phyloP scores from a whole-genome alignment of 30 jellyfish, hydroid and myxozoan genomes.

The Pelagia noctiluca region DNA sequence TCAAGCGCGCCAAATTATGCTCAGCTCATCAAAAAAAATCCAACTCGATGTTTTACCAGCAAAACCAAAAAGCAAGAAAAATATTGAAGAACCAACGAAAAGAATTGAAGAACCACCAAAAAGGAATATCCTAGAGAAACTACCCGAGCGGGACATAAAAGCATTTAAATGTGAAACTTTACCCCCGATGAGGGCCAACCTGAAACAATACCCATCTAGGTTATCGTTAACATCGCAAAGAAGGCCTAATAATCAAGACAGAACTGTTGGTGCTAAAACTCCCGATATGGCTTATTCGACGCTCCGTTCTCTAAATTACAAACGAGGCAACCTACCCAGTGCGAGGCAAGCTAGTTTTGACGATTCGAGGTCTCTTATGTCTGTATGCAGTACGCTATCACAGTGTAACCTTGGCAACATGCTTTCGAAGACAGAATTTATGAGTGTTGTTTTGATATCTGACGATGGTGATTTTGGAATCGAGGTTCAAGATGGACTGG shows the following conservation, averaged over 20 bases:
- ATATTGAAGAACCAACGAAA: not conserved
- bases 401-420: conserved; percentile 72
- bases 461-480: conserved; percentile 68
- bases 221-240: conserved; percentile 51
- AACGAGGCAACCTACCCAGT: conserved; percentile 30
- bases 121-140: not conserved
- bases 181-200: not conserved
- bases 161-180: not conserved
- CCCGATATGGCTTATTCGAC: conserved; percentile 40
- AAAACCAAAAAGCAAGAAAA: not conserved
- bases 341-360: conserved; percentile 55
- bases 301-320: conserved; percentile 42
- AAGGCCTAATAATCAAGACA: conserved; percentile 49
- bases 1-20: conserved; percentile 72
- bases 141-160: not conserved
- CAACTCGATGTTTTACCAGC: conserved; percentile 38
- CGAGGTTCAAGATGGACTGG: conserved; percentile 77
- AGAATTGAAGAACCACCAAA: not conserved
- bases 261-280: conserved; percentile 29
- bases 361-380: conserved; percentile 65
- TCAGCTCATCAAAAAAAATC: conserved; percentile 50
- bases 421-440: conserved; percentile 53
- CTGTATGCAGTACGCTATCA: conserved; percentile 62
- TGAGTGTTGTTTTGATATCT: conserved; percentile 67
- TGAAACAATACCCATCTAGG: conserved; percentile 1